Percentiles rank a stretch among this genome's conserved stretches.
phyloP scores from a whole-genome alignment of 2,113 vertebrate genomes.

The Tenebrosternarchus preto region DNA sequence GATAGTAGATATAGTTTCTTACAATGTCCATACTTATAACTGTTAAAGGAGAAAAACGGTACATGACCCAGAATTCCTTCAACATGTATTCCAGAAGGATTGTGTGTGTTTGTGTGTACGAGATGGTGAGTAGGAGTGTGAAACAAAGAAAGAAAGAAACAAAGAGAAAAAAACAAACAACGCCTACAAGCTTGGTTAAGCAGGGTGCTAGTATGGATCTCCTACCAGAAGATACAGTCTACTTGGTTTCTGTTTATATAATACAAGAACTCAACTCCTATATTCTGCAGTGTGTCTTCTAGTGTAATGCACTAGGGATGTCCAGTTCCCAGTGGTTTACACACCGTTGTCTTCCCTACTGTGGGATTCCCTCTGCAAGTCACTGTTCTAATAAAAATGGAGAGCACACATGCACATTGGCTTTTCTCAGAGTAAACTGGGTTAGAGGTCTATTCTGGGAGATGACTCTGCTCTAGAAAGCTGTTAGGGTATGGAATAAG shows the following conservation, averaged over 20 bases:
- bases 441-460: slow-evolving; percentile 58
- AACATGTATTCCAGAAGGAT: too few species aligned
- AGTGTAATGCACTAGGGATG: not conserved
- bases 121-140: too few species aligned
- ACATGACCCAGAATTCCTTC: not conserved
- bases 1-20: not conserved
- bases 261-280: not conserved
- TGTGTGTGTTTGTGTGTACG: too few species aligned
- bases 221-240: not conserved
- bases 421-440: slow-evolving; percentile 48
- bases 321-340: not conserved
- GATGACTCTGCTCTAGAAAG: slow-evolving; percentile 56
- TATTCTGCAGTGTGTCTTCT: not conserved
- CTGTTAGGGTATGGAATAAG: slow-evolving; percentile 46
- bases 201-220: too few species aligned
- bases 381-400: slow-evolving; percentile 21
- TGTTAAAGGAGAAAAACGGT: not conserved
- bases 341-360: not conserved
- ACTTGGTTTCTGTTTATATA: not conserved
- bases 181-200: too few species aligned
- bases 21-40: not conserved
- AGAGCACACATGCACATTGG: slow-evolving; percentile 21
- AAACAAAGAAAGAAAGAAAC: too few species aligned
- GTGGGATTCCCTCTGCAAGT: slow-evolving; percentile 31
- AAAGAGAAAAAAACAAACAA: too few species aligned